Base-by-base conservation (phyloP, 2,888 invertebrate genomes). In the Tupiocoris notatus region DNA sequence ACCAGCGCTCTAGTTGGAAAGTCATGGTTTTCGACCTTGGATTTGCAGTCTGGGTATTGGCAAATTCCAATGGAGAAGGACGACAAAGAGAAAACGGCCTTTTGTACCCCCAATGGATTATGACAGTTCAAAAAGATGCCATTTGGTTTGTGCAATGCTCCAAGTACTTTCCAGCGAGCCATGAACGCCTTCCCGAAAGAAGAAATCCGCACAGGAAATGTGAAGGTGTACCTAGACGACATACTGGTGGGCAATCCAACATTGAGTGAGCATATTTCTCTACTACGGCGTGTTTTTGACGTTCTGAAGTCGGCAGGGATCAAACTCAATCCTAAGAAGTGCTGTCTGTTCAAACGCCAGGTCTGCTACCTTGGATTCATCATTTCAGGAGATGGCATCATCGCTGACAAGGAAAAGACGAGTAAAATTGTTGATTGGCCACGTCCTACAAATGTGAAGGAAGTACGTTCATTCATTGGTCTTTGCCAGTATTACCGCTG, bases 321-420 rank as follows among this genome's bases (percentile, higher is more conserved):
- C 20, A 68, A 68, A 57, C 58, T 68, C 2, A 68, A 68, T 56
- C 58, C 68, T n/a, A 68, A 58, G 22, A 68, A n/a, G n/a, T n/a
- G n/a, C n/a, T n/a, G n/a, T n/a, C n/a, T n/a, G n/a, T n/a, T n/a
- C n/a, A n/a, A n/a, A n/a, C n/a, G n/a, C n/a, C n/a, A n/a, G n/a
- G n/a, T n/a, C n/a, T n/a, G n/a, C n/a, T n/a, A n/a, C n/a, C n/a
- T n/a, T n/a, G n/a, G n/a, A n/a, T n/a, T n/a, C n/a, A n/a, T n/a
- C n/a, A n/a, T n/a, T n/a, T n/a, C n/a, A n/a, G n/a, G n/a, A n/a
- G n/a, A n/a, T n/a, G n/a, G n/a, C n/a, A n/a, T n/a, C n/a, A n/a
- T n/a, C n/a, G n/a, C n/a, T n/a, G n/a, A n/a, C n/a, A n/a, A n/a
- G n/a, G n/a, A n/a, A n/a, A n/a, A 68, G 58, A 22, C 58, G n/a